Evolutionary conservation across 1,140 invertebrate genomes (phyloP).

Genomic region (Liolophura sinensis): DNA sequence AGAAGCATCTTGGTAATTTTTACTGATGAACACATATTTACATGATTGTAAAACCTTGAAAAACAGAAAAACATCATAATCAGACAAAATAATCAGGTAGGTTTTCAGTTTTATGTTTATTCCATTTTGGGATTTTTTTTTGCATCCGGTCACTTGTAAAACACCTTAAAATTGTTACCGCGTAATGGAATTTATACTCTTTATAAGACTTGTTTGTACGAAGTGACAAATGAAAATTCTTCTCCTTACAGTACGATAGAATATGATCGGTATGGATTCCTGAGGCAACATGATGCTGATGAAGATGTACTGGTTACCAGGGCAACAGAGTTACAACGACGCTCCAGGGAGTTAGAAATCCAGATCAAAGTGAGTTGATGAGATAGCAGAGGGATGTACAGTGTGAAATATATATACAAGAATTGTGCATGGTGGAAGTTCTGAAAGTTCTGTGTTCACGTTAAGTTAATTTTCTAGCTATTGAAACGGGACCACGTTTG

Average conservation of each 20-base stretch:
- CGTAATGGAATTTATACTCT: too few relatives aligned
- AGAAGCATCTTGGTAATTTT: too few relatives aligned
- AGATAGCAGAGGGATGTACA: background rate
- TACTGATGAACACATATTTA: too few relatives aligned
- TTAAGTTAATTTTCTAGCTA: background rate
- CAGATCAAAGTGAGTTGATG: slow-evolving; percentile 41
- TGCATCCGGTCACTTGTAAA: too few relatives aligned
- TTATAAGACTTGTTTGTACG: background rate
- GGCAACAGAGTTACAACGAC: slow-evolving; percentile 45
- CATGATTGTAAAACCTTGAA: too few relatives aligned
- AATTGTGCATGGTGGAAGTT: background rate
- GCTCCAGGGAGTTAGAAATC: slow-evolving; percentile 44
- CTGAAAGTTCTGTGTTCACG: background rate
- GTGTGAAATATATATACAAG: too few relatives aligned
- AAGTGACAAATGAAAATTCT: background rate
- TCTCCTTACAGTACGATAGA: slow-evolving; percentile 23
- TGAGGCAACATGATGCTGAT: slow-evolving; percentile 26
- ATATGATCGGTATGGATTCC: slow-evolving; percentile 48
- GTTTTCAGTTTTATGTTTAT: too few relatives aligned
- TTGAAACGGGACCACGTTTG: too few relatives aligned
- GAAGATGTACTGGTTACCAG: slow-evolving; percentile 41
- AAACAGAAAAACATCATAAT: too few relatives aligned
- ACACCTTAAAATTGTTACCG: too few relatives aligned
- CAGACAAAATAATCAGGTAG: too few relatives aligned
- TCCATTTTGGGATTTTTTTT: too few relatives aligned